These are phyloP conservation scores for Ibidorhyncha struthersii DNA, from an alignment of 2,113 vertebrate genomes.

Conservation along the genomic window DNA sequence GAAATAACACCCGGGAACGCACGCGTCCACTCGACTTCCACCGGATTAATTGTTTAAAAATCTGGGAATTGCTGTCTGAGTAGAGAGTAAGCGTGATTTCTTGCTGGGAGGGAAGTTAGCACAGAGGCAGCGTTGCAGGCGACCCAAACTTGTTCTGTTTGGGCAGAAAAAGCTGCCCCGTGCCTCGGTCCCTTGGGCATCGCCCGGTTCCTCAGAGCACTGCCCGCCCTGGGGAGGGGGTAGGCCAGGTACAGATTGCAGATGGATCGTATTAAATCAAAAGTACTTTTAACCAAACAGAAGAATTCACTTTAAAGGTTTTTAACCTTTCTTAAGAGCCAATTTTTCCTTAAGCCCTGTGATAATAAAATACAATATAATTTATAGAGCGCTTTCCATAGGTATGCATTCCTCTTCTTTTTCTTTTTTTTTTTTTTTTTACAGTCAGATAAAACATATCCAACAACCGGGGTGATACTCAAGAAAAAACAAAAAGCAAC, in stretches of 20 bases:
- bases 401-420: constrained; percentile 12
- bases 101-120: not conserved
- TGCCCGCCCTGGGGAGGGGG: not conserved
- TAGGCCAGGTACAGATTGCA: constrained; percentile 32
- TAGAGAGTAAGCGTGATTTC: not conserved
- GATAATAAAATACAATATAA: constrained; percentile 65
- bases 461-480: constrained; percentile 42
- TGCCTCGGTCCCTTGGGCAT: not conserved
- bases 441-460: constrained; percentile 42
- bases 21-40: fast-evolving
- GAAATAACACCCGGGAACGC: not conserved
- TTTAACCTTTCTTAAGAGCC: constrained; percentile 72
- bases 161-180: not conserved
- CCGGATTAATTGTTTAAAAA: not conserved
- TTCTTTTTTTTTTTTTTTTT: not conserved
- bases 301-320: constrained; percentile 75
- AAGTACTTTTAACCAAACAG: constrained; percentile 67
- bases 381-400: constrained; percentile 36
- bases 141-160: not conserved
- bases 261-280: constrained; percentile 60
- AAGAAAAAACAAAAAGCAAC: constrained; percentile 58
- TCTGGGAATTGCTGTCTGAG: not conserved
- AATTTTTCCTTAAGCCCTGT: constrained; percentile 61
- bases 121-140: not conserved
- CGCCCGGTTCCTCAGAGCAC: not conserved